phyloP scores from a whole-genome alignment of 2,797 vertebrate species.

The Schizopygopsis malacanthus region DNA sequence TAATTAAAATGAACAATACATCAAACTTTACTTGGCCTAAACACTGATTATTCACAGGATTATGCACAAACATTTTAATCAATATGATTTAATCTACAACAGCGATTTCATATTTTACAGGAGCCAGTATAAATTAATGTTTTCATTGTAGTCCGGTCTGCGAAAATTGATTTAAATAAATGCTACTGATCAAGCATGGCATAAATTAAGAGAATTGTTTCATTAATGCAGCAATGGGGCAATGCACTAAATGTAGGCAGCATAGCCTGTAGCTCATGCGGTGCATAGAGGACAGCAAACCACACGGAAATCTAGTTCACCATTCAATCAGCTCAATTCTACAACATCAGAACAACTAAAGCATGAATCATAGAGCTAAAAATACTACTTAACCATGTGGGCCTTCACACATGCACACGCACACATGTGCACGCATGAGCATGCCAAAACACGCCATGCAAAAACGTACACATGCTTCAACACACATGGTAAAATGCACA shows the following conservation, averaged over 20 bases:
- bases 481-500: slow-evolving; percentile 7
- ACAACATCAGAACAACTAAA: slow-evolving; percentile 33
- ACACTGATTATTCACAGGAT: slow-evolving; percentile 36
- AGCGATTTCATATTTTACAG: slow-evolving; percentile 59
- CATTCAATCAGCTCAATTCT: slow-evolving; percentile 38
- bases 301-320: slow-evolving; percentile 20
- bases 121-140: slow-evolving; percentile 66
- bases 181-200: slow-evolving; percentile 62
- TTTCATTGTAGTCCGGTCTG: slow-evolving; percentile 61
- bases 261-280: slow-evolving; percentile 39
- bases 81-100: slow-evolving; percentile 58
- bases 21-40: slow-evolving; percentile 54
- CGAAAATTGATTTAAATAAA: slow-evolving; percentile 69
- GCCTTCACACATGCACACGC: slow-evolving; percentile 7
- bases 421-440: slow-evolving; percentile 19
- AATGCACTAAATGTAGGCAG: slow-evolving; percentile 63
- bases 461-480: slow-evolving; percentile 27
- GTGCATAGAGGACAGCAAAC: background rate
- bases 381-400: slow-evolving; percentile 46
- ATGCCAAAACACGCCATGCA: slow-evolving; percentile 47
- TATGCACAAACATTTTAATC: slow-evolving; percentile 59
- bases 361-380: slow-evolving; percentile 54
- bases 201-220: slow-evolving; percentile 76
- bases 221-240: slow-evolving; percentile 62
- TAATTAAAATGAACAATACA: slow-evolving; percentile 62